These are phyloP conservation scores for Diabrotica virgifera DNA, from an alignment of 1,140 invertebrate genomes.

Conservation along the genomic window DNA sequence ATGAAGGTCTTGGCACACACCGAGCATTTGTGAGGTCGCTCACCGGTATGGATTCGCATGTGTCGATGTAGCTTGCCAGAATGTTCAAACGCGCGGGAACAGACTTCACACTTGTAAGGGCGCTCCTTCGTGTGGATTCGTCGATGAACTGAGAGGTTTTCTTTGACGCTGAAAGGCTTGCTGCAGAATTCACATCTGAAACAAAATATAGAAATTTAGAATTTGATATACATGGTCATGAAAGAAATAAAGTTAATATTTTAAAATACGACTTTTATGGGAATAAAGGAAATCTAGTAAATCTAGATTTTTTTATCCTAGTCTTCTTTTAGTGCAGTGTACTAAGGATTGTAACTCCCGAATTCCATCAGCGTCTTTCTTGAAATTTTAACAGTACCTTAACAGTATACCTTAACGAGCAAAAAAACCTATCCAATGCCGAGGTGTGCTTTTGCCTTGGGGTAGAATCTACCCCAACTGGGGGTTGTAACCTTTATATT, in stretches of 20 bases:
- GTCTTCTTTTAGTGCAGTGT: too few species aligned
- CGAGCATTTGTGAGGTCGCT: constrained; percentile 90
- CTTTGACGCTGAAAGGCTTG: constrained; percentile 89
- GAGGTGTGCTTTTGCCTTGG: too few species aligned
- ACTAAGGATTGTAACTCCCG: too few species aligned
- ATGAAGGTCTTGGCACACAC: constrained; percentile 90
- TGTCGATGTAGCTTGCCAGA: constrained; percentile 89
- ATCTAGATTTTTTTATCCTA: too few species aligned
- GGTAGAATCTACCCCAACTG: too few species aligned
- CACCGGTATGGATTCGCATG: constrained; percentile 88
- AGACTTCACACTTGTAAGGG: constrained; percentile 85
- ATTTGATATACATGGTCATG: not conserved
- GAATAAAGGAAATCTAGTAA: too few species aligned
- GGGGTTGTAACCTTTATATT: too few species aligned
- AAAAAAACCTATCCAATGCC: too few species aligned
- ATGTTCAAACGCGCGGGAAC: constrained; percentile 88
- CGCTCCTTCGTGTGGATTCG: constrained; percentile 87
- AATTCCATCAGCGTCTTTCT: too few species aligned
- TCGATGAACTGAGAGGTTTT: constrained; percentile 88
- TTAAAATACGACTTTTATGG: too few species aligned
- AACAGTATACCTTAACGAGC: too few species aligned
- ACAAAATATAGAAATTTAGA: not conserved
- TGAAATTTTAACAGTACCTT: too few species aligned
- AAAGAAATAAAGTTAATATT: not conserved
- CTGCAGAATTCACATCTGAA: constrained; percentile 84